phyloP scores from a whole-genome alignment of 2,888 invertebrate genomes.

The Gastrophysa polygoni region DNA sequence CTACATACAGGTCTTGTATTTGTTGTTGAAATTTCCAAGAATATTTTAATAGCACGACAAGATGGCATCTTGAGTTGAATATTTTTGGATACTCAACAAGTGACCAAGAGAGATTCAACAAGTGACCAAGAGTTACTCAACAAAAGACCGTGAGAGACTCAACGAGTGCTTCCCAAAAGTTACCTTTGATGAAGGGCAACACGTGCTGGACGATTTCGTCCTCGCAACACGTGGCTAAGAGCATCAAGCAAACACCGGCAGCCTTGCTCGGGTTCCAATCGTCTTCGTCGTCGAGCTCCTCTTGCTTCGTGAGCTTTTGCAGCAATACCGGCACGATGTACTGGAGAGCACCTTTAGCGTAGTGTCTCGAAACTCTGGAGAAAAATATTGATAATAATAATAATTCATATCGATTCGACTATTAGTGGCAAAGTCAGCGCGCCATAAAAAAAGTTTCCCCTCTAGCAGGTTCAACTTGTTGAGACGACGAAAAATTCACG shows the following conservation, averaged over 20 bases:
- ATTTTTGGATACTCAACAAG: too few relatives aligned
- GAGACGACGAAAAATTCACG: too few relatives aligned
- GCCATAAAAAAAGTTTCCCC: too few relatives aligned
- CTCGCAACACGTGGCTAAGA: slow-evolving; percentile 96
- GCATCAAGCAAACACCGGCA: slow-evolving; percentile 97
- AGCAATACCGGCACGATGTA: slow-evolving; percentile 93
- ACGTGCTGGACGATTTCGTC: slow-evolving; percentile 91
- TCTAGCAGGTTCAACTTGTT: too few relatives aligned
- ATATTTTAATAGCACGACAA: too few relatives aligned
- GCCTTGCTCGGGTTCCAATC: slow-evolving; percentile 99
- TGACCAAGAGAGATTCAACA: too few relatives aligned
- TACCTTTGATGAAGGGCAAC: slow-evolving; percentile 88
- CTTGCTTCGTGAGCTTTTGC: slow-evolving; percentile 94
- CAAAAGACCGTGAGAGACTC: too few relatives aligned
- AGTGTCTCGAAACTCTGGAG: slow-evolving; percentile 86
- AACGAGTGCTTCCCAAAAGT: neutral
- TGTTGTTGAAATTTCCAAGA: too few relatives aligned
- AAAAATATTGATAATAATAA: slow-evolving; percentile 7
- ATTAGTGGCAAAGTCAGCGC: too few relatives aligned
- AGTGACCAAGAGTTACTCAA: too few relatives aligned
- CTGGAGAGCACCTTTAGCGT: slow-evolving; percentile 97
- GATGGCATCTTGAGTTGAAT: too few relatives aligned
- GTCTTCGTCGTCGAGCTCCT: slow-evolving; percentile 97
- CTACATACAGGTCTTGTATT: too few relatives aligned
- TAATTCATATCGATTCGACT: neutral